A percentile compares a stretch with the other conserved stretches of the same genome.
phyloP scores from a whole-genome alignment of 2,113 vertebrate genomes.

The Phalacrocorax pelagicus region DNA sequence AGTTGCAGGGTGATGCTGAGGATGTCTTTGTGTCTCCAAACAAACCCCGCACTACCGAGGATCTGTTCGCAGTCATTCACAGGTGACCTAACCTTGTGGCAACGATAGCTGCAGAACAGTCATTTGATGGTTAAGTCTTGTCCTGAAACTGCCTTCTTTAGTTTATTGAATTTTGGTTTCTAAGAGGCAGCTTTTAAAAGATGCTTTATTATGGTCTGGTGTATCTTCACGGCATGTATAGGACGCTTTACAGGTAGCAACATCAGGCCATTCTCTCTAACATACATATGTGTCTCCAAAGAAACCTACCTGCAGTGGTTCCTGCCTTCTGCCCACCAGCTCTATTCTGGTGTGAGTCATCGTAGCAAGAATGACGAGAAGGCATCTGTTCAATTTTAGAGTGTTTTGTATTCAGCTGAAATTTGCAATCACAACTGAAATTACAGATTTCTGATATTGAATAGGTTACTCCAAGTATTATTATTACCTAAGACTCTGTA shows the following conservation, averaged over 20 bases:
- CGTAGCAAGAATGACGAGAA: neutral
- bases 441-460: neutral
- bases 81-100: constrained; percentile 76
- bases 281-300: neutral
- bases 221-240: neutral
- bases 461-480: neutral
- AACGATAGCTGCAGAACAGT: neutral
- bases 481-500: neutral
- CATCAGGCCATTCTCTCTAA: neutral
- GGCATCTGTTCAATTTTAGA: neutral
- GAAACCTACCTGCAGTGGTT: neutral
- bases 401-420: neutral
- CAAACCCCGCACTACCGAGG: constrained; percentile 95
- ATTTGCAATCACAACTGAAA: neutral
- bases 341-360: neutral
- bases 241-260: neutral
- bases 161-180: neutral
- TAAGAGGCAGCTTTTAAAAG: neutral
- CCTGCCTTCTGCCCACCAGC: neutral
- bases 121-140: neutral
- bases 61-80: constrained; percentile 98
- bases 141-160: neutral
- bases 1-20: constrained; percentile 87
- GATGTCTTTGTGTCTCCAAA: constrained; percentile 91
- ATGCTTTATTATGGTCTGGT: neutral